phyloP scores from a whole-genome alignment of 1,140 invertebrate species.

The Drosophila setifemur region DNA sequence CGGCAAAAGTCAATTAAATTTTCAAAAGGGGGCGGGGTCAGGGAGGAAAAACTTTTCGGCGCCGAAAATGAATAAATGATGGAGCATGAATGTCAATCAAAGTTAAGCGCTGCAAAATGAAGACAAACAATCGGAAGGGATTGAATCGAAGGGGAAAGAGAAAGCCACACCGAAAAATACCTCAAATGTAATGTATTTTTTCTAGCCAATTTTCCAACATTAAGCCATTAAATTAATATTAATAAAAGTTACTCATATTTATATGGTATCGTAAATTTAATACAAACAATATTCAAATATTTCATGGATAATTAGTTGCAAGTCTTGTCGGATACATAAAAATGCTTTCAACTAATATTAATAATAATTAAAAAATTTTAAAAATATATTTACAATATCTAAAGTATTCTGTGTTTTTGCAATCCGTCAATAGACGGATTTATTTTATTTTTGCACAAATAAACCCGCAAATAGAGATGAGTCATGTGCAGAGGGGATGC shows the following conservation, averaged over 20 bases:
- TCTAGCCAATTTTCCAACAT: too few species aligned
- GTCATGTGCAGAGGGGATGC: slow-evolving; percentile 42
- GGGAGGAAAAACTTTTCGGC: slow-evolving; percentile 40
- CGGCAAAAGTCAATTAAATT: slow-evolving; percentile 53
- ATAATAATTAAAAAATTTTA: not conserved
- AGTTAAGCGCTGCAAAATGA: slow-evolving; percentile 63
- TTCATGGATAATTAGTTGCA: too few species aligned
- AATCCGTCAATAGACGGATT: too few species aligned
- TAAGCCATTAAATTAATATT: too few species aligned
- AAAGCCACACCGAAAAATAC: too few species aligned
- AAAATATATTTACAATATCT: not conserved
- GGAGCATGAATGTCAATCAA: slow-evolving; percentile 78
- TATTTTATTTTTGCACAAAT: too few species aligned
- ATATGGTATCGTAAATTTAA: too few species aligned
- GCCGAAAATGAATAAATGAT: slow-evolving; percentile 77
- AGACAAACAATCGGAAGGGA: slow-evolving; percentile 53
- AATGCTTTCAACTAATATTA: not conserved
- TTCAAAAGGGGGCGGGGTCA: not conserved
- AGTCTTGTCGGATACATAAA: too few species aligned
- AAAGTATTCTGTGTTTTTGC: too few species aligned
- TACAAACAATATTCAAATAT: too few species aligned
- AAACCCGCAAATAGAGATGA: slow-evolving; percentile 57
- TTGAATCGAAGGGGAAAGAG: slow-evolving; percentile 40
- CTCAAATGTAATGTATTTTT: too few species aligned
- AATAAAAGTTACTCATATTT: too few species aligned